phyloP scores from a whole-genome alignment of 1,140 invertebrate species.

The Drosophila mojavensis region DNA sequence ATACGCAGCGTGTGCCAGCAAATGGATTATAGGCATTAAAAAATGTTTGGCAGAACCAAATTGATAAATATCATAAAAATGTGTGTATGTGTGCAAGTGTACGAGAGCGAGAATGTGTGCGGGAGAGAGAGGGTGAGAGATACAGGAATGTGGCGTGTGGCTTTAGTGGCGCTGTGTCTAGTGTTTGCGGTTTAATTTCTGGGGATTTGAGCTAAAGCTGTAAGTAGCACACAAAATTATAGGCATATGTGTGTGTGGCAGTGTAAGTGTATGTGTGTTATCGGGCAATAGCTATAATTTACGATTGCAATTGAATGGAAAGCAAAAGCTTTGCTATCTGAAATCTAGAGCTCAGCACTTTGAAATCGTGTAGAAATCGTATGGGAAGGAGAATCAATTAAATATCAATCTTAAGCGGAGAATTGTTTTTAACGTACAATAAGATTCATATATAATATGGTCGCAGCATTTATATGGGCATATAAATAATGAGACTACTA shows the following conservation, averaged over 20 bases:
- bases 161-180: conserved; percentile 44
- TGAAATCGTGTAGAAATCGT: too few species aligned
- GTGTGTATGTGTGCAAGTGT: not conserved
- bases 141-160: conserved; percentile 19
- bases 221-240: conserved; percentile 10
- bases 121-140: not conserved
- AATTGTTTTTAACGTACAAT: too few species aligned
- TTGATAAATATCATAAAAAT: conserved; percentile 54
- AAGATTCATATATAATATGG: too few species aligned
- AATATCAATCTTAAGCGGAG: too few species aligned
- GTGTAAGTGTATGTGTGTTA: not conserved
- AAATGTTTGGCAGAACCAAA: conserved; percentile 59
- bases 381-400: too few species aligned
- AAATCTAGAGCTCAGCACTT: too few species aligned
- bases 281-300: conserved; percentile 43
- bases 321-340: too few species aligned
- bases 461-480: too few species aligned
- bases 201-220: conserved; percentile 34
- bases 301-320: conserved; percentile 43
- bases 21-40: conserved; percentile 72
- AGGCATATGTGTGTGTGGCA: conserved; percentile 1
- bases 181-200: conserved; percentile 60
- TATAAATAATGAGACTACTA: too few species aligned
- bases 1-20: conserved; percentile 47
- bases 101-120: too few species aligned